Evolutionary conservation across 1,140 invertebrate species (phyloP).

Genomic region (Pogonomyrmex barbatus): DNA sequence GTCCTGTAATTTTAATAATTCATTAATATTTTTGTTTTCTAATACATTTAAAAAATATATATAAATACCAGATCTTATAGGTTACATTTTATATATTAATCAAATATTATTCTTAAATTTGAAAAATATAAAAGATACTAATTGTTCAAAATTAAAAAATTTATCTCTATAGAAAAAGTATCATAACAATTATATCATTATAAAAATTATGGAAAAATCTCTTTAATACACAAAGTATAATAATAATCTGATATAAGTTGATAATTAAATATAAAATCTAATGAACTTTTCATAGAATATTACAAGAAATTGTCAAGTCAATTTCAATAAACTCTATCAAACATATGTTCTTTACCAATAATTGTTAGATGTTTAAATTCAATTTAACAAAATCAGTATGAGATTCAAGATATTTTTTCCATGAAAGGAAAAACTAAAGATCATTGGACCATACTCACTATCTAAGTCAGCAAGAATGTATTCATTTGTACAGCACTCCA

Average conservation of each 20-base stretch:
- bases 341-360: background rate
- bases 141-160: background rate
- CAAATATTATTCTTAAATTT: constrained; percentile 22
- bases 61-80: background rate
- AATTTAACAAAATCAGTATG: background rate
- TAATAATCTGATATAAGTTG: background rate
- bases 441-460: constrained; percentile 42
- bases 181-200: background rate
- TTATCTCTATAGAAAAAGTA: background rate
- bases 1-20: constrained; percentile 76
- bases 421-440: background rate
- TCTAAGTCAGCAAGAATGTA: constrained; percentile 81
- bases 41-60: background rate
- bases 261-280: constrained; percentile 6
- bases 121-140: background rate
- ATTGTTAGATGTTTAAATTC: background rate
- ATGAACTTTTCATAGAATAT: background rate
- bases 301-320: background rate
- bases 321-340: background rate
- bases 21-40: background rate
- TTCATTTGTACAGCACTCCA: constrained; percentile 85
- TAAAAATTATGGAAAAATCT: background rate
- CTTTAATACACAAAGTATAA: background rate
- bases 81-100: background rate
- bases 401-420: background rate